These are phyloP conservation scores for Strigops habroptila DNA, from an alignment of 2,113 vertebrate species.

Conservation along the genomic window DNA sequence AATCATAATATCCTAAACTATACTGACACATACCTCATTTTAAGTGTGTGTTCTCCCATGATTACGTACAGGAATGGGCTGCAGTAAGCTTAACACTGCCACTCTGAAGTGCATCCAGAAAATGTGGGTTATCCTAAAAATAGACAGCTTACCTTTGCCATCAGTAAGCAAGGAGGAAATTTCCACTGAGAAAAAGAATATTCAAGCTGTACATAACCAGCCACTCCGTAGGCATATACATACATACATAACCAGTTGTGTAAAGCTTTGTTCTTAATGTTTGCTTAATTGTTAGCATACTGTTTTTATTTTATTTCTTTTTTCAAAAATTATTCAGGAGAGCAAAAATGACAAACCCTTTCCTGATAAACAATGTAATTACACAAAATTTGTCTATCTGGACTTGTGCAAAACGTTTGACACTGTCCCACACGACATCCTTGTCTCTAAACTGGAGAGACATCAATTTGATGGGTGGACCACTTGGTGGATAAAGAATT, in stretches of 20 bases:
- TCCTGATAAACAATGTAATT: neutral
- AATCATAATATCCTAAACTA: neutral
- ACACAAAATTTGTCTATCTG: neutral
- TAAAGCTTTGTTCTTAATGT: neutral
- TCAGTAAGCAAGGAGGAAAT: neutral
- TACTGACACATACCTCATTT: neutral
- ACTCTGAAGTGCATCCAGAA: neutral
- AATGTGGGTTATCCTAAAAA: neutral
- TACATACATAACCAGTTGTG: neutral
- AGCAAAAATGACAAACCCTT: neutral
- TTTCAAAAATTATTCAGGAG: neutral
- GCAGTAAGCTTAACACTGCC: neutral
- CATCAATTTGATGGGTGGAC: neutral
- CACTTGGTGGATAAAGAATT: neutral
- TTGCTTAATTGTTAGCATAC: neutral
- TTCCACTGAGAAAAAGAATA: neutral
- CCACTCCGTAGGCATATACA: neutral
- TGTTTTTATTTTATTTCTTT: neutral
- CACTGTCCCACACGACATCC: neutral
- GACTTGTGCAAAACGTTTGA: neutral
- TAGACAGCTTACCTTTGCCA: neutral
- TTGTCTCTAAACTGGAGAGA: neutral
- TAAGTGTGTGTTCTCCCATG: neutral
- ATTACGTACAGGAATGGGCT: neutral
- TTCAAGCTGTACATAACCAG: neutral